phyloP scores from a whole-genome alignment of 1,140 invertebrate species.

The Pararge aegeria region DNA sequence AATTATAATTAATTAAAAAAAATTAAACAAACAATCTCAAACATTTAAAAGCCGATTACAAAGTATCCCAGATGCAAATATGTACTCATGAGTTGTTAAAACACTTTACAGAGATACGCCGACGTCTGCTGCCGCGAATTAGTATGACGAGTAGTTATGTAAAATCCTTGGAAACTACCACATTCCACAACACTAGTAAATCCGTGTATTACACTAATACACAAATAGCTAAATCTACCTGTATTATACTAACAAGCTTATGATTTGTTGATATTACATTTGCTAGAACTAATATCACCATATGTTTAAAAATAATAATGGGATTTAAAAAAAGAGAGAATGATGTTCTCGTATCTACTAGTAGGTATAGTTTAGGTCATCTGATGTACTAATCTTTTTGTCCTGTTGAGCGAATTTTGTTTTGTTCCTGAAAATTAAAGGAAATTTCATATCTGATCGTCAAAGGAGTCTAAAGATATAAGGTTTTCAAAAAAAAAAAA shows the following conservation, averaged over 20 bases:
- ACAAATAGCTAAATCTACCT: slow-evolving; percentile 14
- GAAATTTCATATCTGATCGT: too few relatives aligned
- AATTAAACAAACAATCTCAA: not conserved
- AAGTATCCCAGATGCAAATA: not conserved
- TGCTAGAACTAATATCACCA: slow-evolving; percentile 1
- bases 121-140: slow-evolving; percentile 10
- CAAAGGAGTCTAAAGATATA: too few relatives aligned
- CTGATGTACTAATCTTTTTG: too few relatives aligned
- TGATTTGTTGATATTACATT: slow-evolving; percentile 31
- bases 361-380: too few relatives aligned
- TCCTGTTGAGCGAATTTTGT: too few relatives aligned
- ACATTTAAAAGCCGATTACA: not conserved
- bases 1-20: not conserved
- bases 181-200: not conserved
- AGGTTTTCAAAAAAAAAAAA: too few relatives aligned
- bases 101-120: not conserved
- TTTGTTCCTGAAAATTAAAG: too few relatives aligned
- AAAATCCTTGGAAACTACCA: slow-evolving; percentile 8
- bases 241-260: slow-evolving; percentile 29
- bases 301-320: not conserved
- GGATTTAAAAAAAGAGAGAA: too few relatives aligned
- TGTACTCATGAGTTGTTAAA: not conserved
- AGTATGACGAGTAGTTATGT: slow-evolving; percentile 11
- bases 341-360: too few relatives aligned
- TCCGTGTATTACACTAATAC: not conserved